Base-by-base conservation (phyloP, 2,797 vertebrate genomes). In the Crocodylus rhombifer region DNA sequence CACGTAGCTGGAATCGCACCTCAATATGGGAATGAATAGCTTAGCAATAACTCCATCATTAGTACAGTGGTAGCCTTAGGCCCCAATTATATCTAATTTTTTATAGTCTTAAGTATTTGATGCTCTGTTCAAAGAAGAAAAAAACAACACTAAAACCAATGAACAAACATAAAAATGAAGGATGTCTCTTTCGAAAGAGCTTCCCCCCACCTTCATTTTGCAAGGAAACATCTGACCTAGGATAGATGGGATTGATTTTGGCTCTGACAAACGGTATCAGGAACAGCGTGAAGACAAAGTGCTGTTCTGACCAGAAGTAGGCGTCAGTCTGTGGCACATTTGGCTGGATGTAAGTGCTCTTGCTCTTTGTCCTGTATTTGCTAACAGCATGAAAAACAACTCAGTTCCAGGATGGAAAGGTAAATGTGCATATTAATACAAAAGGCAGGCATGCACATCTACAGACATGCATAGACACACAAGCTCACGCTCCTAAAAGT, bases 261-360 rank as follows among this genome's bases (percentile, higher is more conserved):
- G 51, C 36, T 51, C 91, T 84, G 81, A 86, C 86, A 88, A 89
- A 63, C 30, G 51, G 62, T 58, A 92, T 71, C 86, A 73, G 65
- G 86, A 71, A 51, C 56, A 55, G 30, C 17, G 73, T 56, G 85
- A 91, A 92, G 28, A 69, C 55, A 63, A 90, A 92, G 78, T 55
- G 81, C 42, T 51, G 20, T 82, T 74, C 0, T 1, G 65, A 62
- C 77, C 86, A 81, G 82, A 87, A 77, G 77, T 0, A 90, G 83
- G 90, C 93, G 91, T 75, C 87, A 94, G 89, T 84, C 91, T 87
- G 93, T 95, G 79, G 90, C 92, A 95, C 90, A 85, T 94, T 12
- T 58, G 77, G 71, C 74, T 88, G 76, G 65, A 20, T 21, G 73
- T 21, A 77, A 92, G 63, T 62, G 18, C 64, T 64, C 79, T 77